Evolutionary conservation across 1,140 invertebrate genomes (phyloP).

Genomic region (Eubasilissa regina): DNA sequence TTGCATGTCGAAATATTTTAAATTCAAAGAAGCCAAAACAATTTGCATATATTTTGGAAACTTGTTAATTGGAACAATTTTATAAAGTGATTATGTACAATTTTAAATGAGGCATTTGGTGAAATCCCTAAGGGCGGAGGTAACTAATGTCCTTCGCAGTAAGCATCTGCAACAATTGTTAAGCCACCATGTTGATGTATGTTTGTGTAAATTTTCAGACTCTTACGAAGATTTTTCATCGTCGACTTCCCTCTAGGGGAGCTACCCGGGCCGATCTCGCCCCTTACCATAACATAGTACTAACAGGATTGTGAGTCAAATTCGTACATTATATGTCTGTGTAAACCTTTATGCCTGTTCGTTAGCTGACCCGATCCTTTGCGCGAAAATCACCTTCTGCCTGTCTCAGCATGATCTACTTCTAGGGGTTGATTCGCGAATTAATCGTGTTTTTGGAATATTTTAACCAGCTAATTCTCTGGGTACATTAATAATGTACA

Average conservation of each 20-base stretch:
- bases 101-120: no score
- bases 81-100: no score
- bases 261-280: conserved; percentile 61
- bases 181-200: conserved; percentile 22
- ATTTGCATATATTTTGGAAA: no score
- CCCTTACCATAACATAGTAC: conserved; percentile 50
- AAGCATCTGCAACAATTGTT: no score
- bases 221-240: conserved; percentile 77
- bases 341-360: conserved; percentile 56
- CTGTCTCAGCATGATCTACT: conserved; percentile 44
- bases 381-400: conserved; percentile 20
- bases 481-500: no score
- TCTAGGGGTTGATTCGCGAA: not conserved
- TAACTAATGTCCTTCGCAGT: no score
- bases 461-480: no score
- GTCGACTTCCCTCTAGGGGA: conserved; percentile 74
- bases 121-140: no score
- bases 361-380: conserved; percentile 44
- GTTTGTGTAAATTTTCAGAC: conserved; percentile 71
- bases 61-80: no score
- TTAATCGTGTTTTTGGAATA: no score
- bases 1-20: no score
- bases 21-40: no score
- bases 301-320: conserved; percentile 56
- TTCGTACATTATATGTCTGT: conserved; percentile 52